Percentiles rank a stretch among this genome's conserved stretches.
These are phyloP conservation scores for Acipenser ruthenus DNA, from an alignment of 2,797 vertebrate species.

Conservation along the genomic window DNA sequence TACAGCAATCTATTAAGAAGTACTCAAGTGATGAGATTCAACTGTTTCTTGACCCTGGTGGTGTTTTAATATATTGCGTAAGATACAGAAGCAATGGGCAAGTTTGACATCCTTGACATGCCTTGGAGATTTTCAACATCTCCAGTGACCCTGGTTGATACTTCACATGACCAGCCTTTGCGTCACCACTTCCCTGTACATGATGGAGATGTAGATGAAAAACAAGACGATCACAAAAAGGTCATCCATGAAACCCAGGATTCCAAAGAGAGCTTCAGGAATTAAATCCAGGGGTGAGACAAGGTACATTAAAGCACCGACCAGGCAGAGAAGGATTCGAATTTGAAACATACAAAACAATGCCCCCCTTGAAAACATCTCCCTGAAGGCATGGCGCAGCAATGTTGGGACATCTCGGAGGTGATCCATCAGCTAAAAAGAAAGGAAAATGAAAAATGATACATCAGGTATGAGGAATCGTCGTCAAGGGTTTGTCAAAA, in stretches of 20 bases:
- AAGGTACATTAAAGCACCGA: slow-evolving; percentile 87
- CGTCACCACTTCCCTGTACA: slow-evolving; percentile 94
- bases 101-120: too few relatives aligned
- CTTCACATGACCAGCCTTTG: slow-evolving; percentile 80
- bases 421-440: slow-evolving; percentile 78
- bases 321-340: slow-evolving; percentile 87
- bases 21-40: too few relatives aligned
- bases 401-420: slow-evolving; percentile 90
- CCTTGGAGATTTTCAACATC: too few relatives aligned
- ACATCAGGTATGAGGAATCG: too few relatives aligned
- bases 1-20: too few relatives aligned
- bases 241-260: slow-evolving; percentile 94
- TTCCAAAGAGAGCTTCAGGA: slow-evolving; percentile 90
- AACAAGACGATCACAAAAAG: slow-evolving; percentile 92
- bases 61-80: too few relatives aligned
- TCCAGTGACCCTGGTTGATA: too few relatives aligned
- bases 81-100: too few relatives aligned
- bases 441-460: slow-evolving; percentile 19
- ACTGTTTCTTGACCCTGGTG: too few relatives aligned
- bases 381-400: slow-evolving; percentile 86
- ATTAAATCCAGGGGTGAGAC: slow-evolving; percentile 90
- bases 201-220: slow-evolving; percentile 95
- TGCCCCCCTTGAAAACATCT: slow-evolving; percentile 92
- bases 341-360: slow-evolving; percentile 98
- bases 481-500: too few relatives aligned